Percentiles rank a stretch among this genome's conserved stretches.
phyloP scores from a whole-genome alignment of 2,888 invertebrate species.

The Lamellibrachia satsuma region DNA sequence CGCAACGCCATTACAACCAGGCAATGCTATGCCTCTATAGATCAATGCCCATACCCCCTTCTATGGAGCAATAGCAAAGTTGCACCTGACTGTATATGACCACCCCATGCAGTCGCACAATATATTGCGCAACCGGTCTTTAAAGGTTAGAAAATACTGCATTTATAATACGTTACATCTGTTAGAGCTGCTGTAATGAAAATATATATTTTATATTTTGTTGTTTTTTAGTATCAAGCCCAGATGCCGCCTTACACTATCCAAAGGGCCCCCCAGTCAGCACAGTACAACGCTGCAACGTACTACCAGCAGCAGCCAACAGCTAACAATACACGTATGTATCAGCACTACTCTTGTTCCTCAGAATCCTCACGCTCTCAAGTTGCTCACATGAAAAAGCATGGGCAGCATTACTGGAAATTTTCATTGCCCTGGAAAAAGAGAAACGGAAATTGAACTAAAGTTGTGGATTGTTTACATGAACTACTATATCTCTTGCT shows the following conservation, averaged over 20 bases:
- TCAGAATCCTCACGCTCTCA: background rate
- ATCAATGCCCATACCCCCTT: too few relatives aligned
- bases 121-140: too few relatives aligned
- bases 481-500: background rate
- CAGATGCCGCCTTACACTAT: background rate
- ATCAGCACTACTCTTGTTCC: background rate
- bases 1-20: too few relatives aligned
- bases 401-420: background rate
- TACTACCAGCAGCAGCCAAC: background rate
- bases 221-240: background rate
- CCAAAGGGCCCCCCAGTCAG: background rate
- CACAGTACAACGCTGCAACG: background rate
- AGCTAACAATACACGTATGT: background rate
- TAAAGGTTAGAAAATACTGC: too few relatives aligned
- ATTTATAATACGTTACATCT: background rate
- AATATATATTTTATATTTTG: background rate
- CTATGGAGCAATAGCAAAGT: too few relatives aligned
- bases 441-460: too few relatives aligned
- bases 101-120: too few relatives aligned
- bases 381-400: background rate
- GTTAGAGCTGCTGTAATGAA: background rate
- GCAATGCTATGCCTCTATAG: too few relatives aligned
- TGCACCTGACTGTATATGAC: too few relatives aligned
- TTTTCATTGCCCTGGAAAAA: background rate
- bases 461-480: background rate